phyloP scores from a whole-genome alignment of 2,888 invertebrate genomes.

The Epicampocera succincta region DNA sequence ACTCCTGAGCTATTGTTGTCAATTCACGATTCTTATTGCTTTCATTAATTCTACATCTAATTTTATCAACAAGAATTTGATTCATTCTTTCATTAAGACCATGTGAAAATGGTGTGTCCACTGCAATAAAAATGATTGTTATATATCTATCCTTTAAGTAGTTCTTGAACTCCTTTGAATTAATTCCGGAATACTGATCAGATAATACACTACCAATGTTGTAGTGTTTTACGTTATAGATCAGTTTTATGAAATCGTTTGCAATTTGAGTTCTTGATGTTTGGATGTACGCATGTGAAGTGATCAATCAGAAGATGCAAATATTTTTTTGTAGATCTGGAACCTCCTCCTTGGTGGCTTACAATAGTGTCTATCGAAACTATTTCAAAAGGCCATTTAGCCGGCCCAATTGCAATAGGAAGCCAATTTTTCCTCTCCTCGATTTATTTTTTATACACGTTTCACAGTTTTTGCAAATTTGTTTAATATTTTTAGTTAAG shows the following conservation, averaged over 20 bases:
- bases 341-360: slow-evolving; percentile 75
- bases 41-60: slow-evolving; percentile 67
- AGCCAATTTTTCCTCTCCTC: slow-evolving; percentile 62
- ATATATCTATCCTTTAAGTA: slow-evolving; percentile 70
- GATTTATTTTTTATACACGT: slow-evolving; percentile 66
- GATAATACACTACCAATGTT: slow-evolving; percentile 72
- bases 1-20: slow-evolving; percentile 61
- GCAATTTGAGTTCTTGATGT: slow-evolving; percentile 60
- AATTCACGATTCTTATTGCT: slow-evolving; percentile 48
- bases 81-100: slow-evolving; percentile 63
- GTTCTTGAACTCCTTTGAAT: slow-evolving; percentile 74
- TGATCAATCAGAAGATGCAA: slow-evolving; percentile 75
- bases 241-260: slow-evolving; percentile 74
- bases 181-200: slow-evolving; percentile 74
- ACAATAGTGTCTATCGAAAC: slow-evolving; percentile 75
- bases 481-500: slow-evolving; percentile 55
- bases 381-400: slow-evolving; percentile 66
- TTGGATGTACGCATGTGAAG: slow-evolving; percentile 72
- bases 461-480: slow-evolving; percentile 15
- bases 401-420: slow-evolving; percentile 68
- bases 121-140: slow-evolving; percentile 64
- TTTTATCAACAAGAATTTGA: slow-evolving; percentile 68
- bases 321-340: slow-evolving; percentile 75
- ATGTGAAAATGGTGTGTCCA: slow-evolving; percentile 54
- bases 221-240: slow-evolving; percentile 65